phyloP scores from a whole-genome alignment of 2,888 invertebrate genomes.

The Dryobota labecula region DNA sequence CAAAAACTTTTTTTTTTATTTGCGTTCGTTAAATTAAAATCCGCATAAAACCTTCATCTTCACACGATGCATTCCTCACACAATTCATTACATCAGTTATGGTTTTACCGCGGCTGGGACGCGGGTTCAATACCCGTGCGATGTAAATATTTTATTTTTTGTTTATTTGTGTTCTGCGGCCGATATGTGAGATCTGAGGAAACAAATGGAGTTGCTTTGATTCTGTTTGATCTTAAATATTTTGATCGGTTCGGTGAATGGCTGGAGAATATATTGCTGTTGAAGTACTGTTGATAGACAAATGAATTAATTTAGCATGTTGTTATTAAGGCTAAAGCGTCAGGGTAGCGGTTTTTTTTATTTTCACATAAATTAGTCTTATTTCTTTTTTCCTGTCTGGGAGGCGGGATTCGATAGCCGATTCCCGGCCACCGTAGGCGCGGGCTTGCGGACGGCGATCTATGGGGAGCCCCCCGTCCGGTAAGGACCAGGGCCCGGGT shows the following conservation, averaged over 20 bases:
- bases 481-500: no score
- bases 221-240: conserved; percentile 38
- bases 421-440: no score
- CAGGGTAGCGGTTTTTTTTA: no score
- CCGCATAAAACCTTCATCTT: conserved; percentile 17
- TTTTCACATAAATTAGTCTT: no score
- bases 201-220: conserved; percentile 37
- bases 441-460: no score
- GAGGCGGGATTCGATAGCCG: no score
- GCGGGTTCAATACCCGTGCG: conserved; percentile 58
- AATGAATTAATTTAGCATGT: background rate
- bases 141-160: conserved; percentile 44
- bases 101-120: conserved; percentile 30
- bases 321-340: no score
- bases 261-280: conserved; percentile 11
- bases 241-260: conserved; percentile 6
- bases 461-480: no score
- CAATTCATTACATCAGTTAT: conserved; percentile 47
- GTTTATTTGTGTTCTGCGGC: conserved; percentile 42
- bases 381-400: no score
- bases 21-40: no score
- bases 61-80: background rate
- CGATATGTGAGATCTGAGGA: conserved; percentile 33
- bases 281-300: background rate
- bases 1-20: no score